Evolutionary conservation across 2,888 invertebrate genomes (phyloP), one percentile per base, ranked within the genome.

Genomic region (Andrena minutula): DNA sequence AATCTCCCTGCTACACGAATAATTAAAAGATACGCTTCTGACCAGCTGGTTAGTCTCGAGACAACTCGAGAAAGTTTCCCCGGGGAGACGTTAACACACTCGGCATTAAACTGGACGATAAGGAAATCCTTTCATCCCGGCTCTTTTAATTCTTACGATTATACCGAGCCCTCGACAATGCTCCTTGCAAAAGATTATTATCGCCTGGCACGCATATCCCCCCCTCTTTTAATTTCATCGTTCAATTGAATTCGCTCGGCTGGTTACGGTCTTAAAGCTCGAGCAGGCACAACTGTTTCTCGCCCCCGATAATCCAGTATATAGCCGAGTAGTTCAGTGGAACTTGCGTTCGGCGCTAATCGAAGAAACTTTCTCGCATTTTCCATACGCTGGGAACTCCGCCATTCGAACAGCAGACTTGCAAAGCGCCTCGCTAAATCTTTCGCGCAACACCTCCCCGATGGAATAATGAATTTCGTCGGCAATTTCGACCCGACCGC

Each of bases 1-100:
- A 63, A 65, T 58, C 53, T 53, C 32, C 35, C 63, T 20, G 69
- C 58, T 66, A 61, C 28, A 41, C 61, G 70, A 83, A 78, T 81
- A 84, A 80, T 81, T 77, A 79, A 80, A 68, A 78, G 77, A 80
- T 84, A 74, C 58, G 61, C 41, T 16, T 49, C 30, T 51, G 10
- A 32, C 20, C 26, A 10, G 41, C 26, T 35, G 56, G 28, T 53
- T n/a, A 23, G 30, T 10, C 35, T 3, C 49, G 23, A 26, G 35
- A 2, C 35, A n/a, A 12, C 35, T 23, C 20, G 75, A 60, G 6
- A 16, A 30, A 75, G 26, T 66, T 64, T 35, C 41, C 32, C 23
- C 41, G 6, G 20, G 16, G 26, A 49, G 49, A 35, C 26, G 76
- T 47, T n/a, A 49, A 58, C 76, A 20, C 32, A 65, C 41, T 56